Evolutionary conservation across 2,888 invertebrate genomes (phyloP), one percentile per base, ranked within the genome.

Genomic region (Griposia aprilina): DNA sequence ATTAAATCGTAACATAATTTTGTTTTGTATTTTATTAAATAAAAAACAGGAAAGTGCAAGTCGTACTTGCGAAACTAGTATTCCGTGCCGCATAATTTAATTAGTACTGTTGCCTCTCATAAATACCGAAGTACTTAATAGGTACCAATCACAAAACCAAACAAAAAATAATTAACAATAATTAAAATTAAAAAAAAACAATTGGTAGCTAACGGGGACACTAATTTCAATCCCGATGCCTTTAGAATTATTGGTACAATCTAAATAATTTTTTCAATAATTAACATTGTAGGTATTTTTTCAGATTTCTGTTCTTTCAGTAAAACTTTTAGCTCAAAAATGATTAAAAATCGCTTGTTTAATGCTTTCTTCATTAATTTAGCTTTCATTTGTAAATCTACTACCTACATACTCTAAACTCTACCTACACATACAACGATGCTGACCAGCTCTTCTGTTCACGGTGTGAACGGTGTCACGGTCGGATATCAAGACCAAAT

Each of bases 1-100:
- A 74, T 63, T 77, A 84, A 41, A 83, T 50, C 68, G 67, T 80
- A 69, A 72, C 7, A 69, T 72, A 67, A 77, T 66, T 84, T 74
- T 75, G 71, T 59, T 76, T 73, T 76, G 68, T 67, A 77, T 59
- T 69, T 71, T 57, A 84, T 76, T 71, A 59, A 78, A 80, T 78
- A 85, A 36, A 60, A 82, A 52, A 66, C 69, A 59, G 65, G 36
- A 65, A 82, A 36, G 30, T 52, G 57, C 79, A 78, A 81, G 66
- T 83, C 13, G 17, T 17, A 68, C 79, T 83, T 71, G 78, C 78
- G 15, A 59, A 52, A 41, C 60, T 41, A 55, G 45, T 76, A 57
- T 52, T 45, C 76, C 68, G 63, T 76, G n/a, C 50, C 13, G 15
- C 4, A 1, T 67, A 4, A 50, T 48, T 36, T 59, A 7, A 60